These are phyloP conservation scores for Melanocharis versteri DNA, from an alignment of 2,113 vertebrate species.

Conservation along the genomic window DNA sequence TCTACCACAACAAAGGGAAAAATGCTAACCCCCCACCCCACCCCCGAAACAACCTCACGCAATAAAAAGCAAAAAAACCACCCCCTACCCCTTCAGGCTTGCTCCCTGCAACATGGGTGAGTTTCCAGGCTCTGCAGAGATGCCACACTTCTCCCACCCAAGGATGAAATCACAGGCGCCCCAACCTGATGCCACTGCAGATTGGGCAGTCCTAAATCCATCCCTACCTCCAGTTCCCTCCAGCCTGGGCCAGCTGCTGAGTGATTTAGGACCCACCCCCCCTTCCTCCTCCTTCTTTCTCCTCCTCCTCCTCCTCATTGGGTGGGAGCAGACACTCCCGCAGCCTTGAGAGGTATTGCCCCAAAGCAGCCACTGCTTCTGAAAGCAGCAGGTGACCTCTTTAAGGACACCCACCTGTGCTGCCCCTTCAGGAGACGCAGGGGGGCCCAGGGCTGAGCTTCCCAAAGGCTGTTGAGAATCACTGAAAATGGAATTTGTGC, in stretches of 20 bases:
- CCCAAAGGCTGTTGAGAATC: background rate
- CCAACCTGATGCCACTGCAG: background rate
- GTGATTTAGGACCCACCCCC: background rate
- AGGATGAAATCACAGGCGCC: rapidly evolving
- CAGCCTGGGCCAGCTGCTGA: background rate
- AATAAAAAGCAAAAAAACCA: background rate
- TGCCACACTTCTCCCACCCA: rapidly evolving
- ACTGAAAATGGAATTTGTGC: background rate
- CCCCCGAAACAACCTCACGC: too few species aligned
- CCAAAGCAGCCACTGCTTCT: background rate
- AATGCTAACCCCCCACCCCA: too few species aligned
- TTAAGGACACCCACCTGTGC: background rate
- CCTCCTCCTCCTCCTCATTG: background rate
- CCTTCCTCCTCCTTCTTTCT: background rate
- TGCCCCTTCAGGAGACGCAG: background rate
- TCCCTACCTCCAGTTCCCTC: background rate
- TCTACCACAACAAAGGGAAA: background rate
- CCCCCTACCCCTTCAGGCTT: rapidly evolving
- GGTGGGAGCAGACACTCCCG: background rate
- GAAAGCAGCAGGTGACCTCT: background rate
- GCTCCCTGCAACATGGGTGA: rapidly evolving
- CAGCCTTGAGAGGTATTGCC: background rate
- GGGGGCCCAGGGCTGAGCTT: background rate
- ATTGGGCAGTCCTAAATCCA: background rate
- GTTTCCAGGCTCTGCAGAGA: background rate